phyloP scores from a whole-genome alignment of 2,113 vertebrate genomes.

The Aldabrachelys gigantea region DNA sequence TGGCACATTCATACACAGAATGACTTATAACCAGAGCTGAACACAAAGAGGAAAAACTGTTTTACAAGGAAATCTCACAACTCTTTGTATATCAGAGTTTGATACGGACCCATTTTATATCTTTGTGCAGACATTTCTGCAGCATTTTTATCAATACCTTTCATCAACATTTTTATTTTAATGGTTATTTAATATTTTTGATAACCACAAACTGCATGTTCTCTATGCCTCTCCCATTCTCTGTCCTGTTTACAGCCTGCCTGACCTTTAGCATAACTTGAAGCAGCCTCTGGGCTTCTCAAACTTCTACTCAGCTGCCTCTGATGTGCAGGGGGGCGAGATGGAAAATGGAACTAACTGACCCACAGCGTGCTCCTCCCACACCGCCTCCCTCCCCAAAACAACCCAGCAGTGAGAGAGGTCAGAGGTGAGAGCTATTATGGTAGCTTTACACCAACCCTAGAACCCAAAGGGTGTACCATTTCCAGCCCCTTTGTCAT shows the following conservation, averaged over 20 bases:
- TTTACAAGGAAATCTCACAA: background rate
- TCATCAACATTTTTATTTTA: background rate
- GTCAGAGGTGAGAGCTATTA: background rate
- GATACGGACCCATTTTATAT: rapidly evolving
- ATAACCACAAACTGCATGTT: background rate
- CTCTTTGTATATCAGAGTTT: background rate
- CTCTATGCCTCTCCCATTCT: background rate
- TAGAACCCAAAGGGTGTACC: background rate
- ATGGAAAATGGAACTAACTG: background rate
- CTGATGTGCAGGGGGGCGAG: background rate
- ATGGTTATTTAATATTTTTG: background rate
- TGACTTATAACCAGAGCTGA: background rate
- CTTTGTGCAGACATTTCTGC: background rate
- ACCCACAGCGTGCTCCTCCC: background rate
- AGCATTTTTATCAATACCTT: background rate
- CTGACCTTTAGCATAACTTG: background rate
- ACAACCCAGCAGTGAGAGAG: background rate
- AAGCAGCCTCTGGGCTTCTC: background rate
- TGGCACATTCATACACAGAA: background rate
- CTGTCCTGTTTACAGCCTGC: background rate
- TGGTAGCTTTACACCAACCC: background rate
- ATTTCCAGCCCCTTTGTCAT: background rate
- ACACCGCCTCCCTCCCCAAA: rapidly evolving
- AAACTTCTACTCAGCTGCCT: background rate
- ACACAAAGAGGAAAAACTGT: background rate